phyloP scores from a whole-genome alignment of 2,888 invertebrate species.

The Tachina fera region DNA sequence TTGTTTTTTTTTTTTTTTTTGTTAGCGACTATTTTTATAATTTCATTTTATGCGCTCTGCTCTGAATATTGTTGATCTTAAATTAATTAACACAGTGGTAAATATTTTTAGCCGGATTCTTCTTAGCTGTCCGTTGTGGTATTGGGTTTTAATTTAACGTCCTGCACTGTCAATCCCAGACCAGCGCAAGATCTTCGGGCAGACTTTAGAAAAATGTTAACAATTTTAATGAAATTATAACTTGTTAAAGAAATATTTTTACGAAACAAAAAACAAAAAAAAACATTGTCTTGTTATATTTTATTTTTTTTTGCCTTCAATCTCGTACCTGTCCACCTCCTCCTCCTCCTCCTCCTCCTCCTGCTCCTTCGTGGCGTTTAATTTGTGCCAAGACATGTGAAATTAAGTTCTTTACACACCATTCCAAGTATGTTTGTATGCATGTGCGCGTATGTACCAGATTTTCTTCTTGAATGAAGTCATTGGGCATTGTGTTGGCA shows the following conservation, averaged over 20 bases:
- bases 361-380: neutral
- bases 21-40: constrained; percentile 40
- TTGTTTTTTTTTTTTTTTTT: too few species aligned
- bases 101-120: constrained; percentile 60
- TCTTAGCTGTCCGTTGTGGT: constrained; percentile 21
- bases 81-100: constrained; percentile 73
- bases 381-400: constrained; percentile 18
- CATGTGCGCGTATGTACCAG: neutral
- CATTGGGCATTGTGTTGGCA: constrained; percentile 45
- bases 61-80: constrained; percentile 63
- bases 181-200: constrained; percentile 3
- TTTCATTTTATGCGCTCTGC: constrained; percentile 42
- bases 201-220: constrained; percentile 67
- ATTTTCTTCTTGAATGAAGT: constrained; percentile 52
- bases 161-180: constrained; percentile 33
- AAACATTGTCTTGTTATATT: constrained; percentile 30
- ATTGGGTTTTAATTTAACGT: constrained; percentile 13
- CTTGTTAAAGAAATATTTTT: constrained; percentile 70
- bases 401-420: constrained; percentile 52
- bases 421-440: constrained; percentile 5
- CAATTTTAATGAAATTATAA: constrained; percentile 72
- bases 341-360: constrained; percentile 53
- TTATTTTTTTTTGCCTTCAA: constrained; percentile 30
- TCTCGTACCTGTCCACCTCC: constrained; percentile 50
- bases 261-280: constrained; percentile 23